Evolutionary conservation across 30 jellyfish, hydroid and myxozoan genomes (phyloP), one percentile per base, ranked within the genome.

Genomic region (Morbakka virulenta): DNA sequence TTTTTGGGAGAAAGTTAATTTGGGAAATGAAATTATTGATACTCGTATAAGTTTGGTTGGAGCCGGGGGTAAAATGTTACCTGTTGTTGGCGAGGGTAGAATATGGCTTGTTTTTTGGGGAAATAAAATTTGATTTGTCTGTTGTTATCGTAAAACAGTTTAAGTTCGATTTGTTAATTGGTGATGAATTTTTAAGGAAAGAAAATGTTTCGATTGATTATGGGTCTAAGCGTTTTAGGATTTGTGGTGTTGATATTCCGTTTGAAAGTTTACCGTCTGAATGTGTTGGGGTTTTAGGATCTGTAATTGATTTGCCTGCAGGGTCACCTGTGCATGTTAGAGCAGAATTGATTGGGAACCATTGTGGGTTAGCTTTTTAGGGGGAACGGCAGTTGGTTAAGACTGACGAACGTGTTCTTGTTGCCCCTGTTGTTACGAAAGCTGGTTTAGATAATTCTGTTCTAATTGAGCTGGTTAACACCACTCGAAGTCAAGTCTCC

Each of bases 371-470:
- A 62, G 69, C 81, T 77, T 67, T 80, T 77, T 80, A 29, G 50
- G 85, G 92, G 79, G 84, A 80, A 32, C 78, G 84, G 23, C 92
- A 80, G 84, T 47, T 69, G 35, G 84, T 80, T 30, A 77, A 26
- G 29, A 34, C 88, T 77, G 88, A 62, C 36, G 82, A 79, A 4
- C 75, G 50, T 12, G 83, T 79, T 68, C 20, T 80, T 32, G 92
- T 57, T 28, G 92, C 92, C 77, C 92, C 92, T 27, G 35, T 80
- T 80, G 92, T 67, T 2, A 68, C 79, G n/a, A 63, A 80, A 80
- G 92, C 84, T 50, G 83, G 57, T 69, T 51, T 66, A 2, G 22
- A 68, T 68, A 33, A 80, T 80, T 80, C 78, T 80, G 77, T 80
- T 52, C 35, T 30, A 52, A 52, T 80, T 78, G 92, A 80, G 84